phyloP scores from a whole-genome alignment of 2,888 invertebrate species.

The Tetanocera ferruginea region DNA sequence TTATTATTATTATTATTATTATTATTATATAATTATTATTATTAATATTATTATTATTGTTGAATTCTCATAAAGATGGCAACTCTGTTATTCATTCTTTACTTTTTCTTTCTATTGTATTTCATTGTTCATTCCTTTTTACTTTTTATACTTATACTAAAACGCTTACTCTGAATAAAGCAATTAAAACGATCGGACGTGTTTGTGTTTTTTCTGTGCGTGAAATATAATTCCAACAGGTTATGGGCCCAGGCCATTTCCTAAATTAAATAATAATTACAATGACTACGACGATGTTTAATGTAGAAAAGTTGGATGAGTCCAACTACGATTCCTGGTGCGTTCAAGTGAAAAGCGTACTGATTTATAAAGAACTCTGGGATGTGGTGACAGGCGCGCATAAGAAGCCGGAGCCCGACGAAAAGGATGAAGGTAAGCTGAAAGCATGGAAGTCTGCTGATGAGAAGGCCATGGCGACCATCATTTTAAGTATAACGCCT shows the following conservation, averaged over 20 bases:
- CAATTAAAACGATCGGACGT: no score
- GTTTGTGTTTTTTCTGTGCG: no score
- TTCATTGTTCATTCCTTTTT: no score
- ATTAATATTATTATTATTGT: no score
- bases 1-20: no score
- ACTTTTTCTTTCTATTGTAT: neutral
- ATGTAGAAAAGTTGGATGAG: slow-evolving; percentile 42
- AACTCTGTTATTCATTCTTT: no score
- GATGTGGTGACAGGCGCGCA: slow-evolving; percentile 1
- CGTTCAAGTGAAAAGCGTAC: slow-evolving; percentile 38
- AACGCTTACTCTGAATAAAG: no score
- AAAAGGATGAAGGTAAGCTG: no score
- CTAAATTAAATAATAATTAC: slow-evolving; percentile 6
- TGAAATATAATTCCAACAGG: no score
- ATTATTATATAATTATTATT: no score
- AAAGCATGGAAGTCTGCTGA: neutral
- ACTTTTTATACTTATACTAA: neutral
- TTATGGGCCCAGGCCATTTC: slow-evolving; percentile 44
- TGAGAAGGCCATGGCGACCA: slow-evolving; percentile 36
- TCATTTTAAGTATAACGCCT: slow-evolving; percentile 23
- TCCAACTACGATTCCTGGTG: slow-evolving; percentile 43
- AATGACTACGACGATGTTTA: slow-evolving; percentile 38
- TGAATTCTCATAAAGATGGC: no score
- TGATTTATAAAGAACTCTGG: slow-evolving; percentile 44
- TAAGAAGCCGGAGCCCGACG: neutral